phyloP scores from a whole-genome alignment of 2,888 invertebrate species.

The Lucinisca nassula region DNA sequence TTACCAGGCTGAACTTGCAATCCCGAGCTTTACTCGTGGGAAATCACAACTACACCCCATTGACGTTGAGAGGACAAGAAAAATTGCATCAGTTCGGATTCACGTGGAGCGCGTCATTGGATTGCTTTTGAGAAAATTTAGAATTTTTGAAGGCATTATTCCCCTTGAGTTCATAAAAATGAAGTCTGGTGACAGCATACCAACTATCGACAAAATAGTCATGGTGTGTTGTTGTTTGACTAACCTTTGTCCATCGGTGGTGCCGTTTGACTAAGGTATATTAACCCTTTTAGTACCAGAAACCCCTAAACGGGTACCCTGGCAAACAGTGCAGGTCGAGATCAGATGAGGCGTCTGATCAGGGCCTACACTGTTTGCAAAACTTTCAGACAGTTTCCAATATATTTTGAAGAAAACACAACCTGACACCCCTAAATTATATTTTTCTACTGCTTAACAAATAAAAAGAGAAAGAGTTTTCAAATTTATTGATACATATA shows the following conservation, averaged over 20 bases:
- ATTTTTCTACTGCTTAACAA: too few species aligned
- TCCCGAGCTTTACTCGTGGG: slow-evolving; percentile 63
- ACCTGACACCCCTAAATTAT: too few species aligned
- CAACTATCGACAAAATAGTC: slow-evolving; percentile 46
- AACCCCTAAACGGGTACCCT: too few species aligned
- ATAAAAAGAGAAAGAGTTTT: too few species aligned
- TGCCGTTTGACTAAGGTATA: slow-evolving; percentile 19
- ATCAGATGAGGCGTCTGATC: too few species aligned
- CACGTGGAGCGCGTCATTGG: slow-evolving; percentile 68
- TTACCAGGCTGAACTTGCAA: slow-evolving; percentile 47
- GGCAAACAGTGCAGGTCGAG: too few species aligned
- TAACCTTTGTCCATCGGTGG: slow-evolving; percentile 39
- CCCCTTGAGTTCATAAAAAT: slow-evolving; percentile 30
- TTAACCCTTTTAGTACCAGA: too few species aligned
- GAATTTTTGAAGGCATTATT: slow-evolving; percentile 37
- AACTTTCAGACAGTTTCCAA: too few species aligned
- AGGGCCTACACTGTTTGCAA: too few species aligned
- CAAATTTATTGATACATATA: too few species aligned
- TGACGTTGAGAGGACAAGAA: slow-evolving; percentile 56
- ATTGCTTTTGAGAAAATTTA: slow-evolving; percentile 38
- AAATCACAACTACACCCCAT: slow-evolving; percentile 49
- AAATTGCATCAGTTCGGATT: slow-evolving; percentile 60
- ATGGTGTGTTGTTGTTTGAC: slow-evolving; percentile 39
- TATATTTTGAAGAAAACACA: too few species aligned
- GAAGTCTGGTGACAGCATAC: slow-evolving; percentile 22